Percentiles rank a stretch among this genome's conserved stretches.
Conservation (phyloP, 2,797 vertebrate genomes). For the Acipenser oxyrinchus region DNA sequence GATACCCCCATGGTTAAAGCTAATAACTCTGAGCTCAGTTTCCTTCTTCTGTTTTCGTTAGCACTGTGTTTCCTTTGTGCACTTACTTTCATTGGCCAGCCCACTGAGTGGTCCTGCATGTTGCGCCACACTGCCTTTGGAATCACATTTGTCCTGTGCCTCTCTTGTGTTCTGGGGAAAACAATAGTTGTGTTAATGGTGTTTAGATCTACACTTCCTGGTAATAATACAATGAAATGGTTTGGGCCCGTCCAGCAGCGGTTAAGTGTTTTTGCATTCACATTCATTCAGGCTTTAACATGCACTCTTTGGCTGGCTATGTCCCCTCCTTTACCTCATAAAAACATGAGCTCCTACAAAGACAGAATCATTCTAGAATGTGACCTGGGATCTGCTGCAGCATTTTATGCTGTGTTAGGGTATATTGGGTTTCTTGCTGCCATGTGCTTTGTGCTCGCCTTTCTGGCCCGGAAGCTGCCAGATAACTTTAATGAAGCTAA, state of each 20-base stretch:
- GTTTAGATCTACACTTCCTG: slow-evolving; percentile 8
- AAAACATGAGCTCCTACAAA: slow-evolving; percentile 37
- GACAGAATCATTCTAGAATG: slow-evolving; percentile 43
- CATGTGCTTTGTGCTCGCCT: slow-evolving; percentile 41
- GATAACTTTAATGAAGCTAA: slow-evolving; percentile 44
- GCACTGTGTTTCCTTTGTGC: neutral
- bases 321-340: slow-evolving; percentile 35
- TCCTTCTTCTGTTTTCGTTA: slow-evolving; percentile 9
- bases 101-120: slow-evolving; percentile 7
- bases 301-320: slow-evolving; percentile 38
- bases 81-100: slow-evolving; percentile 6
- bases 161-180: slow-evolving; percentile 10
- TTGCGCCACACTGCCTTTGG: slow-evolving; percentile 9
- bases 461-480: slow-evolving; percentile 38
- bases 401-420: slow-evolving; percentile 40
- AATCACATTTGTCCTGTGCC: slow-evolving; percentile 4
- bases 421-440: slow-evolving; percentile 39
- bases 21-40: slow-evolving; percentile 13
- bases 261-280: slow-evolving; percentile 39
- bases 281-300: slow-evolving; percentile 41
- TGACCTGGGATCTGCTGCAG: slow-evolving; percentile 34
- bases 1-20: slow-evolving; percentile 42
- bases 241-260: slow-evolving; percentile 25
- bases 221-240: slow-evolving; percentile 8
- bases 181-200: slow-evolving; percentile 14